Evolutionary conservation across 2,797 vertebrate genomes (phyloP).

Genomic region (Gymnoscopelus braueri): DNA sequence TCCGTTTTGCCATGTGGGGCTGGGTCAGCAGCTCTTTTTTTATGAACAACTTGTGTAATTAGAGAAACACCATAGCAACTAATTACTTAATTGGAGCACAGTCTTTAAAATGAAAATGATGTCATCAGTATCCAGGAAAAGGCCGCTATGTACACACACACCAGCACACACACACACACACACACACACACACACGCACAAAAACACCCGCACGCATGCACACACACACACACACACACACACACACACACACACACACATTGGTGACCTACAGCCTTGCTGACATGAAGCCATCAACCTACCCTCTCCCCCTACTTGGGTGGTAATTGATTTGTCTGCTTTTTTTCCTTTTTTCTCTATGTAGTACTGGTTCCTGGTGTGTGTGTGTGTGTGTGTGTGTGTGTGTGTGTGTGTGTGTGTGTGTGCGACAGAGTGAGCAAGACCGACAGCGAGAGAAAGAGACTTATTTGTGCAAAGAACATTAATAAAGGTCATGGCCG

Average conservation of each 20-base stretch:
- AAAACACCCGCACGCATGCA: conserved; percentile 10
- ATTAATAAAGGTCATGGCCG: conserved; percentile 77
- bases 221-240: not conserved
- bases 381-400: conserved; percentile 22
- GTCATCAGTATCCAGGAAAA: conserved; percentile 79
- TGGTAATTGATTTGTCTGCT: conserved; percentile 72
- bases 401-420: conserved; percentile 29
- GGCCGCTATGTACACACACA: conserved; percentile 42
- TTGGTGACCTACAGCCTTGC: conserved; percentile 63
- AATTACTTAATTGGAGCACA: conserved; percentile 85
- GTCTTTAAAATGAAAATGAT: conserved; percentile 84
- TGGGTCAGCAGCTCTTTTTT: conserved; percentile 77
- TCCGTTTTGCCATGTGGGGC: conserved; percentile 64
- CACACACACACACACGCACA: conserved; percentile 28
- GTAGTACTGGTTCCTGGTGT: conserved; percentile 43
- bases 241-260: no score
- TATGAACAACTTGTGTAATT: conserved; percentile 81
- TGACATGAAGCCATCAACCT: conserved; percentile 69
- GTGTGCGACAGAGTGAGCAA: not conserved
- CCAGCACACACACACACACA: conserved; percentile 44
- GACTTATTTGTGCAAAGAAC: conserved; percentile 67
- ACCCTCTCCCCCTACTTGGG: conserved; percentile 59
- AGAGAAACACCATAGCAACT: conserved; percentile 78
- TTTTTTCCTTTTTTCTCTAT: conserved; percentile 47
- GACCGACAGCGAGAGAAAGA: not conserved